Conservation (phyloP, 2,113 vertebrate species). For the Irena cyanogastra region DNA sequence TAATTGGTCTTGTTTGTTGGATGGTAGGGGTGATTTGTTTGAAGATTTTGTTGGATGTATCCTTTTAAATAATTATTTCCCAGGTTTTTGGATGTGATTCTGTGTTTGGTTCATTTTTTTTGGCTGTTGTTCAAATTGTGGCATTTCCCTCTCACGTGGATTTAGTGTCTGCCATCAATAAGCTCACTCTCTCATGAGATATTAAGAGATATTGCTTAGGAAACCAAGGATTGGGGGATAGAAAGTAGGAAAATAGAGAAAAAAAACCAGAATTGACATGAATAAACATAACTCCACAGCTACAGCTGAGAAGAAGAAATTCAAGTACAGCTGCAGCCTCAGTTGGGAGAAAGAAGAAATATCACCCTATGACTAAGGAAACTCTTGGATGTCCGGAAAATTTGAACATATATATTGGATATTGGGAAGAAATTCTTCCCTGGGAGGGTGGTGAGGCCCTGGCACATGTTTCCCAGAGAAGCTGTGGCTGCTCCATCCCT, state of each 20-base stretch:
- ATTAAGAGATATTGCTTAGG: background rate
- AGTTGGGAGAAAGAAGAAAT: background rate
- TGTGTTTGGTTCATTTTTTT: background rate
- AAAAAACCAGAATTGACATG: background rate
- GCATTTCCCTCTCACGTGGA: background rate
- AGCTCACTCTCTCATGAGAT: background rate
- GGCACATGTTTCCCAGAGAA: rapidly evolving
- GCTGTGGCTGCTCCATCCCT: background rate
- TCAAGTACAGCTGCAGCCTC: background rate
- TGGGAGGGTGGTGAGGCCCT: rapidly evolving
- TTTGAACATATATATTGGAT: background rate
- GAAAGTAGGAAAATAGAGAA: background rate
- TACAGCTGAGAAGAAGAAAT: background rate
- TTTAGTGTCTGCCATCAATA: background rate
- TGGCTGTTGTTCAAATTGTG: background rate
- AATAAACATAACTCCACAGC: background rate
- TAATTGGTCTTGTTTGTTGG: background rate
- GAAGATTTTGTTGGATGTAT: background rate
- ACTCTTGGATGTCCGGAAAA: background rate
- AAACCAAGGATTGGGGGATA: background rate
- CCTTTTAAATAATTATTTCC: background rate
- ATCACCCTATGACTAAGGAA: background rate
- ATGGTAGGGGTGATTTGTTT: background rate
- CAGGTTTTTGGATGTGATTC: background rate
- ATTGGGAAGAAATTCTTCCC: background rate